Percentiles rank a stretch among this genome's conserved stretches.
Conservation (phyloP, 2,797 vertebrate species). For the Danio albolineatus region DNA sequence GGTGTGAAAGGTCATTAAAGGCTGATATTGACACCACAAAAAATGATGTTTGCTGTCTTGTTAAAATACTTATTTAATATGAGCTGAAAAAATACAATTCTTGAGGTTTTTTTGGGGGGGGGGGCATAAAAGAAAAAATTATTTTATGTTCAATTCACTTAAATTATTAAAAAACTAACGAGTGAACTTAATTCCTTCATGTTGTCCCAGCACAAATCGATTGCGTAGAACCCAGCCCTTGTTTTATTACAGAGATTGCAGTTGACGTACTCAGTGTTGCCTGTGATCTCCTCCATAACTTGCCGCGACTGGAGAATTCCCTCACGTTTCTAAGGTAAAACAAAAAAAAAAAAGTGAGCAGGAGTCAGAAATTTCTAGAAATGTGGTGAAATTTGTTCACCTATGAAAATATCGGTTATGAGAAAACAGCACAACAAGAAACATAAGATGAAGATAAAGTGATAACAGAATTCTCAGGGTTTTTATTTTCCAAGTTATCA, state of each 20-base stretch:
- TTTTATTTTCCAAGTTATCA: background rate
- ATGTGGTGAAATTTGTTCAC: background rate
- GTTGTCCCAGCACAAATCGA: too few species aligned
- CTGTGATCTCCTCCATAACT: conserved; percentile 98
- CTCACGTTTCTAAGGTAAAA: conserved; percentile 90
- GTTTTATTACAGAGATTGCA: background rate
- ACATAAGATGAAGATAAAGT: background rate
- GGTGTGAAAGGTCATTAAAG: background rate
- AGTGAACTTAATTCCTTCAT: too few species aligned
- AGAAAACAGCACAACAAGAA: background rate
- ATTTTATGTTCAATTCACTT: too few species aligned
- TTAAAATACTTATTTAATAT: too few species aligned
- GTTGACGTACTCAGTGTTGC: conserved; percentile 95
- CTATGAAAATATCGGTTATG: conserved; percentile 4
- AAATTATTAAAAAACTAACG: too few species aligned
- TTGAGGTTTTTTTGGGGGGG: too few species aligned
- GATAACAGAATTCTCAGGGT: background rate
- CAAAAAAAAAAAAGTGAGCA: background rate
- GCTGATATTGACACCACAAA: too few species aligned
- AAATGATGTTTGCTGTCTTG: too few species aligned
- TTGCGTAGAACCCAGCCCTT: too few species aligned
- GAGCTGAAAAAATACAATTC: too few species aligned
- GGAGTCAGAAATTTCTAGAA: background rate
- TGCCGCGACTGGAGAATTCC: conserved; percentile 97
- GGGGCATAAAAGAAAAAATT: too few species aligned